Base-by-base conservation (phyloP, 2,888 invertebrate species). In the Gastracanthus pulcherrimus region DNA sequence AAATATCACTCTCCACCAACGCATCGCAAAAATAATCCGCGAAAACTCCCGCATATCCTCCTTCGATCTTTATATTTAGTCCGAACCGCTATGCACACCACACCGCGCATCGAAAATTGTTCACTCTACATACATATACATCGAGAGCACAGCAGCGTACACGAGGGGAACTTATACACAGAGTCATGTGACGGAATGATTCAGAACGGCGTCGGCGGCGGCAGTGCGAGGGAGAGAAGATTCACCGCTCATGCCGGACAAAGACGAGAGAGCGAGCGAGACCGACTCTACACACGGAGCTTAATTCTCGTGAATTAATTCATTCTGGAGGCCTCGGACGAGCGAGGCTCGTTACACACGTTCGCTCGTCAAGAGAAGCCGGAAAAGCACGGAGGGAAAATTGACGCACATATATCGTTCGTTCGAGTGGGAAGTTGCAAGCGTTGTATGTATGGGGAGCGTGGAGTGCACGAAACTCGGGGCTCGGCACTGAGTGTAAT, bases 231-330 rank as follows among this genome's bases (percentile, higher is more conserved):
- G 62, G 45, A 62, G 55, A 16, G 34, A 70, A 19, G 23, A 31
- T n/a, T 45, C 45, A 4, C n/a, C n/a, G n/a, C n/a, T n/a, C n/a
- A n/a, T n/a, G 19, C 62, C 55, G 70, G 16, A 74, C 74, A 74
- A 62, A 74, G 74, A 74, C 26, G 38, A 0, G 38, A 1, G 23
- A 26, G 26, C 26, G 26, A 45, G 41, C 31, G n/a, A n/a, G n/a
- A n/a, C n/a, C n/a, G n/a, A n/a, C n/a, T n/a, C n/a, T n/a, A n/a
- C n/a, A n/a, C n/a, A n/a, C n/a, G n/a, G n/a, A n/a, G 64, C 51
- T 75, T 75, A 66, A 75, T 75, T 75, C 66, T 4, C 66, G 51
- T 34, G 36, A 66, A 66, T 75, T 75, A 75, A 75, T 51, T 60
- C 62, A 34, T 38, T 11, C 9, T 38, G 67, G 31, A 51, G 51